Evolutionary conservation across 2,113 vertebrate genomes (phyloP).

Genomic region (Vidua chalybeata): DNA sequence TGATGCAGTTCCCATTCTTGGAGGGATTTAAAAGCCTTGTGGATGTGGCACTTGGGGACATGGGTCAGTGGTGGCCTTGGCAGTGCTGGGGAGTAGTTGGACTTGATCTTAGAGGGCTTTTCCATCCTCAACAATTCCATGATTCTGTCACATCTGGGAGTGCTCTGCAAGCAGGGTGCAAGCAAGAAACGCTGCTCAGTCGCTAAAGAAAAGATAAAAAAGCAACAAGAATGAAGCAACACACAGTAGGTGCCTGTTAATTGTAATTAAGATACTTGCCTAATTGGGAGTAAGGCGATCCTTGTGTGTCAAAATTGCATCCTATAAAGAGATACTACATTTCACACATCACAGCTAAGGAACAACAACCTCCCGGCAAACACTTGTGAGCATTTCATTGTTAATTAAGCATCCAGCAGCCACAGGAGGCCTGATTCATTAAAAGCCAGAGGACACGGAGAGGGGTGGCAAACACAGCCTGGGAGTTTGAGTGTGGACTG

Average conservation of each 20-base stretch:
- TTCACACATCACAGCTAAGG: conserved; percentile 73
- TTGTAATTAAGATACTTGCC: conserved; percentile 75
- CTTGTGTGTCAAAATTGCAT: conserved; percentile 80
- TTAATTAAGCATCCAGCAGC: not conserved
- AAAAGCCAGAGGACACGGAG: conserved; percentile 48
- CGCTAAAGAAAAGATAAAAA: not conserved
- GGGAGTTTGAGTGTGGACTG: not conserved
- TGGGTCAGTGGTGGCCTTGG: not conserved
- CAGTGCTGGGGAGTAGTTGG: not conserved
- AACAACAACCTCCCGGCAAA: conserved; percentile 18
- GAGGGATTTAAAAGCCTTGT: not conserved
- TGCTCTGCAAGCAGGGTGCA: not conserved
- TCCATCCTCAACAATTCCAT: not conserved
- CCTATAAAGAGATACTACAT: conserved; percentile 82
- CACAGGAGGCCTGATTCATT: conserved; percentile 62
- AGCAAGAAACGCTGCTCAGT: not conserved
- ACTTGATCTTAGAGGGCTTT: not conserved
- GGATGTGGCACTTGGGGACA: not conserved
- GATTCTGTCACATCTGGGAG: not conserved
- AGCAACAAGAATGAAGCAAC: not conserved
- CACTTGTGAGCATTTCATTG: not conserved
- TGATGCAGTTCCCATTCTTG: not conserved
- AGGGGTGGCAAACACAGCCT: not conserved
- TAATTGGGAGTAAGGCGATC: conserved; percentile 80
- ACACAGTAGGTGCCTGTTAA: not conserved